Evolutionary conservation across 2,797 vertebrate species (phyloP), one percentile per base, ranked within the genome.

Genomic region (Xenopus petersii): DNA sequence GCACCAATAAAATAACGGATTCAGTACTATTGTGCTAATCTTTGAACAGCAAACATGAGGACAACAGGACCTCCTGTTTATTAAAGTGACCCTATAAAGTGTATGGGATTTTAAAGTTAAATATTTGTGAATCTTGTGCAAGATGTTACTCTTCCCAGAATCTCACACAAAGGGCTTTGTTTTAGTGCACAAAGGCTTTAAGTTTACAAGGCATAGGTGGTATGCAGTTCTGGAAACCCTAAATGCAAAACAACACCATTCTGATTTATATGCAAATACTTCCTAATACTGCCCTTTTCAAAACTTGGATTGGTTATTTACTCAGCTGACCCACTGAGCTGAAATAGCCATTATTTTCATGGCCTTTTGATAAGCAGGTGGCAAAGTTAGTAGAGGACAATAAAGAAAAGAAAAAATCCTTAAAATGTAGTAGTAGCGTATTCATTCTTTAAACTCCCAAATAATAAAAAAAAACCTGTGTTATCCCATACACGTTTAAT

Each of bases 291-390:
- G 1, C 33, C 61, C 42, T 42, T 64, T 70, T 65, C 60, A 75
- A 30, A 64, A 12, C 61, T 33, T 0, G 51, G 17, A 10, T 33
- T 68, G 48, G 56, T 70, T 70, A 70, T 75, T 70, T 54, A 60
- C 74, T 70, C 74, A 75, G 74, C 74, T 75, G 74, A 58, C 12
- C 47, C 21, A 26, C 47, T 56, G 67, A 70, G 33, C 49, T 26
- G 11, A 24, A 51, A 49, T 61, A 48, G 68, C 6, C 24, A 48
- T 75, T 75, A 62, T 64, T 48, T 24, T 68, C 58, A 47, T 36
- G 66, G 36, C 64, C 51, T 58, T 68, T 61, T 11, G 16, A 64
- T 74, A 17, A 58, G 73, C 74, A 75, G 74, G 59, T 70, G 74
- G 59, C 26, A 30, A 54, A 47, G 48, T 26, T 17, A 51, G 3